Evolutionary conservation across 1,140 invertebrate species (phyloP), one percentile per base, ranked within the genome.

Genomic region (Cyclina sinensis): DNA sequence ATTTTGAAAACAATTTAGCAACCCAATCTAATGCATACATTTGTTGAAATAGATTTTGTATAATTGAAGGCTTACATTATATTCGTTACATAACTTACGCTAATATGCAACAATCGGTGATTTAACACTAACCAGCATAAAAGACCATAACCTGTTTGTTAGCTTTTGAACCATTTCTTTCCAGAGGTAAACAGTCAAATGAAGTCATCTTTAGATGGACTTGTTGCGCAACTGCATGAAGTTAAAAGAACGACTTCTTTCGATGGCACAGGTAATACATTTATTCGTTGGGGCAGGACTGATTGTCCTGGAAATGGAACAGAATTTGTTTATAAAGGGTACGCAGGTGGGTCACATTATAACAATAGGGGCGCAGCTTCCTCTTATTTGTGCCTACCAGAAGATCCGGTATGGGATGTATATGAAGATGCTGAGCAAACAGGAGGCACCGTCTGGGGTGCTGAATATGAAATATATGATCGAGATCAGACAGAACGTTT

Each of bases 321-420:
- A 35, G 76, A 79, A n/a, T 1, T 57, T 4, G 48, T 79, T 16
- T 79, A 79, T 32, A 59, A 54, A 68, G 80, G 80, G 16, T 82
- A 3, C 12, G 43, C 62, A 1, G 80, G 35, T 7, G 80, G 80
- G 7, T 82, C 80, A 14, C 7, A 65, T 11, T 59, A 85, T 46
- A 32, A 86, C 12, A 32, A 89, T 12, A 87, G 35, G n/a, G 80
- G 80, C 16, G 39, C 21, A 1, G 59, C 57, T 46, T 9, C 62
- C 11, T 68, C 7, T 27, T 57, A 68, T 21, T 59, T 80, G 24
- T 80, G 76, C 37, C 24, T 80, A 18, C 76, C 76, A 18, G 48
- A 80, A 80, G 76, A 82, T 12, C 80, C 80, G 30, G 46, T 24
- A 14, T 82, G 80, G 80, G 24, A 18, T 27, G 27, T 18, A 1